These are phyloP conservation scores for Hoplodrina ambigua DNA, from an alignment of 2,888 invertebrate genomes.

Conservation along the genomic window DNA sequence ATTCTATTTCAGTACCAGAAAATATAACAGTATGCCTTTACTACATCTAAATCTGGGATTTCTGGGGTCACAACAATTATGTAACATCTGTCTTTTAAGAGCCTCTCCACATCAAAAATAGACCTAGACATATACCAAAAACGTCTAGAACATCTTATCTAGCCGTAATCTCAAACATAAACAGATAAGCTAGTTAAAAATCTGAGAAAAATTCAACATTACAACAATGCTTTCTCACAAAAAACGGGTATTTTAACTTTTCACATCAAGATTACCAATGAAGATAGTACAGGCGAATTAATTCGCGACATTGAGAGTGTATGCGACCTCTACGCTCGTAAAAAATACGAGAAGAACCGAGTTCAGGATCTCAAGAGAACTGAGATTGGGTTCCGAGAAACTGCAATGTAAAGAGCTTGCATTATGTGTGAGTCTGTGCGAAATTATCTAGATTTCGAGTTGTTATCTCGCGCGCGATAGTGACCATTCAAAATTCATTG, in stretches of 20 bases:
- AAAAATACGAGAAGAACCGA: conserved; percentile 62
- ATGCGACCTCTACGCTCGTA: conserved; percentile 66
- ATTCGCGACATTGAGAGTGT: conserved; percentile 64
- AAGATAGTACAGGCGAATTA: conserved; percentile 70
- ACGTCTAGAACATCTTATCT: conserved; percentile 37
- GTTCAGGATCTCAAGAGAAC: conserved; percentile 61
- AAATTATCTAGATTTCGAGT: conserved; percentile 42
- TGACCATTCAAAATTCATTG: conserved; percentile 27
- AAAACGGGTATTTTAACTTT: conserved; percentile 64
- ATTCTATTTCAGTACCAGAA: neutral
- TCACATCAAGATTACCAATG: conserved; percentile 67
- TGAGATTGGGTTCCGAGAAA: conserved; percentile 63
- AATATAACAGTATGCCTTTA: neutral
- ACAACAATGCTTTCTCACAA: conserved; percentile 62
- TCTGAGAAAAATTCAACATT: conserved; percentile 59
- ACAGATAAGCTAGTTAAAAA: conserved; percentile 55
- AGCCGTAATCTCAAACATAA: conserved; percentile 37
- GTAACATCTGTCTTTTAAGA: neutral
- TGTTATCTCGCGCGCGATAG: conserved; percentile 23
- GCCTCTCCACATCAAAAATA: conserved; percentile 10
- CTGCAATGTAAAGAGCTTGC: conserved; percentile 37
- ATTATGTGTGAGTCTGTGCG: conserved; percentile 35
- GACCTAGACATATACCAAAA: conserved; percentile 19
- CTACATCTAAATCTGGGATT: neutral
- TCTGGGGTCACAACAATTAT: neutral